Conservation (phyloP, 1,140 invertebrate species). For the Chironomus striatipennis region DNA sequence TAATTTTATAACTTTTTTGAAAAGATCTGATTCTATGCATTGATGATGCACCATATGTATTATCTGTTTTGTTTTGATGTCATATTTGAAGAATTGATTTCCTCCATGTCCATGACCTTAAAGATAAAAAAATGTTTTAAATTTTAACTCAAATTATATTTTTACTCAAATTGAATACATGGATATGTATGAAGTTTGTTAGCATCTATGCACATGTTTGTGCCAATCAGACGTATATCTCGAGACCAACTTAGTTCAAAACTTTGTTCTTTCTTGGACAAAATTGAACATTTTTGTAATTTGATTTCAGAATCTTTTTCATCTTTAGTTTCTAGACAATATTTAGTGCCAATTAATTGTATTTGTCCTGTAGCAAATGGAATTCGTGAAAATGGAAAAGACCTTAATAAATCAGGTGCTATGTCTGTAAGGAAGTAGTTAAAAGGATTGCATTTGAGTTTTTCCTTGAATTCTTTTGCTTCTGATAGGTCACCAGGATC, state of each 20-base stretch:
- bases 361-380: conserved; percentile 32
- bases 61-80: no score
- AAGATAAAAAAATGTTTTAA: no score
- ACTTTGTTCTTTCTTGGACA: conserved; percentile 32
- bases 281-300: no score
- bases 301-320: conserved; percentile 46
- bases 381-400: conserved; percentile 71
- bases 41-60: no score
- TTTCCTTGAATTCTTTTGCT: conserved; percentile 54
- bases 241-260: conserved; percentile 53
- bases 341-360: not conserved
- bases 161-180: no score
- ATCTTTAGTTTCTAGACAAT: conserved; percentile 37
- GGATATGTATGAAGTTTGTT: conserved; percentile 44
- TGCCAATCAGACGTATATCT: conserved; percentile 55
- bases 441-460: conserved; percentile 68
- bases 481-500: conserved; percentile 60
- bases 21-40: no score
- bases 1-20: no score
- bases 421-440: conserved; percentile 78
- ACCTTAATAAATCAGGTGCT: conserved; percentile 65
- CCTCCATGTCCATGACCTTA: no score
- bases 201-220: conserved; percentile 59
- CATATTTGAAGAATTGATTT: no score
- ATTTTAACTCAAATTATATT: no score